Base-by-base conservation (phyloP, 2,797 vertebrate genomes). In the Florisuga fusca region DNA sequence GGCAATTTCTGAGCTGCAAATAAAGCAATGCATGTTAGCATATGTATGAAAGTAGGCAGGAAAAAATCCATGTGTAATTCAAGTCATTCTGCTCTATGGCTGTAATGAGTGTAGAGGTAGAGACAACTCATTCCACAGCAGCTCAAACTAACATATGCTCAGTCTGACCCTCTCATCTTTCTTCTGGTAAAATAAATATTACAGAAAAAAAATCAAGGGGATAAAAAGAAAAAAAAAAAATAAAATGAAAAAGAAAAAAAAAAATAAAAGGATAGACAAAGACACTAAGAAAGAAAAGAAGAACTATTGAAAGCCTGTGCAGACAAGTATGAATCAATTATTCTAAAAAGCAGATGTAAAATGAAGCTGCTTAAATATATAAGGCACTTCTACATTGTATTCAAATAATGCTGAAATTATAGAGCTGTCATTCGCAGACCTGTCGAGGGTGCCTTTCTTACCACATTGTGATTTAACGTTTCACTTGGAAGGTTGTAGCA, bases 391-490 rank as follows among this genome's bases (percentile, higher is more conserved):
- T 89, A 93, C 93, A 94, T 80, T 97, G 97, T 96, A 95, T 96
- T 96, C 93, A 97, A 97, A 95, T 96, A 96, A 97, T 92, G 83
- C 96, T 94, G 96, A 97, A 97, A 97, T 97, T 94, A 97, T 68
- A 98, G 96, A 89, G 94, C 97, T 96, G 97, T 96, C 96, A 94
- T 90, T 95, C 11, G 51, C 77, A 96, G 94, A 93, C 96, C 95
- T 95, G 87, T 95, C 45, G 62, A 87, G 97, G 79, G 84, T 85
- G 93, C 90, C 67, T 89, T 96, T 96, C 90, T 96, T 94, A 96
- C 87, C 58, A 62, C 61, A 41, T 89, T 79, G 80, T 79, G 95
- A 96, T 96, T 97, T 96, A 89, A 53, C 61, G 79, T 93, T 88
- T 97, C 89, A 84, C 91, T 55, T 86, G 62, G 88, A 96, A 89